Conservation (phyloP, 2,888 invertebrate species). For the Thera obeliscata region DNA sequence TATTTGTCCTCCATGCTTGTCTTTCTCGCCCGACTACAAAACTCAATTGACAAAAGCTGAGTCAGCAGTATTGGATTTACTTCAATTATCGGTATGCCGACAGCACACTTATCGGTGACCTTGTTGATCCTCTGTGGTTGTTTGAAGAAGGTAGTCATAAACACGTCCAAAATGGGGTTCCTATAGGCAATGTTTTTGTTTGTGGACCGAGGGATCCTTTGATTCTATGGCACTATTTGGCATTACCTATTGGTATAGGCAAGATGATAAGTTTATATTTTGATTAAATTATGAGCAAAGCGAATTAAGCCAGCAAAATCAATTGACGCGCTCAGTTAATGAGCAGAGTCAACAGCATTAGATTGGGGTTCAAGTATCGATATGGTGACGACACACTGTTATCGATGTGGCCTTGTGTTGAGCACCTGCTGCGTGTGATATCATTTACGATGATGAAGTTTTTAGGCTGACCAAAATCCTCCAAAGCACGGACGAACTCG, state of each 20-base stretch:
- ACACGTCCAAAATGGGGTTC: background rate
- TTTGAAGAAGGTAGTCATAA: background rate
- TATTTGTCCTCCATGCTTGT: background rate
- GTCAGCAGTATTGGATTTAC: constrained; percentile 12
- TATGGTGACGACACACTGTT: constrained; percentile 5
- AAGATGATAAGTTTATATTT: too few species aligned
- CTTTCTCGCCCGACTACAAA: background rate
- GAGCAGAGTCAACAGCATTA: constrained; percentile 9
- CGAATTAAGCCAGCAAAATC: background rate
- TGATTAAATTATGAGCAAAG: too few species aligned
- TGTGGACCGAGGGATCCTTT: too few species aligned
- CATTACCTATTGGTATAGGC: too few species aligned
- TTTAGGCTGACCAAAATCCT: background rate
- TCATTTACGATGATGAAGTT: background rate
- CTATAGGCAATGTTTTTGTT: background rate
- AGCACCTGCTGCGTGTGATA: constrained; percentile 1
- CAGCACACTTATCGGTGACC: background rate
- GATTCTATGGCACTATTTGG: too few species aligned
- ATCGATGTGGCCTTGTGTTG: constrained; percentile 6
- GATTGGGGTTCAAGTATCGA: constrained; percentile 15
- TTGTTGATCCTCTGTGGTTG: background rate
- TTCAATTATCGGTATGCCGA: constrained; percentile 18
- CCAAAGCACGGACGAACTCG: background rate
- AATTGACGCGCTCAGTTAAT: constrained; percentile 2
- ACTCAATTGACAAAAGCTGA: background rate